These are phyloP conservation scores for Panurus biarmicus DNA, from an alignment of 2,113 vertebrate species.

Conservation along the genomic window DNA sequence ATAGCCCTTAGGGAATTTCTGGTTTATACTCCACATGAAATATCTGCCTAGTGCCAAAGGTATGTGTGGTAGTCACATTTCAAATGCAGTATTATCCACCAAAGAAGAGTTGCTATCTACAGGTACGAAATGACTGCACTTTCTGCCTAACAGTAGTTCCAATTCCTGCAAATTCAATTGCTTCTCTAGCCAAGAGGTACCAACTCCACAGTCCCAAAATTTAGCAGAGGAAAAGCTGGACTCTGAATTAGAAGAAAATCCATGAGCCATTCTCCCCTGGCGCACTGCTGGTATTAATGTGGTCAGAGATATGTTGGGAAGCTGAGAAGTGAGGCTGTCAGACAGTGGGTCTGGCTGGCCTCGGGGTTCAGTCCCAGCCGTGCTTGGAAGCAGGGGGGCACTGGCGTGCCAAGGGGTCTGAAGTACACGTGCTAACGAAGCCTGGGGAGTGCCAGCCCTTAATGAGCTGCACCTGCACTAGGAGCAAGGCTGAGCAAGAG, in stretches of 20 bases:
- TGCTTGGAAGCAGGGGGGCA: accelerated
- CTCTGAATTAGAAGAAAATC: not conserved
- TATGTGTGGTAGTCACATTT: not conserved
- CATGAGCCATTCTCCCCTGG: not conserved
- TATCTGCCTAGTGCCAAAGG: not conserved
- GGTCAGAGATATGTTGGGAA: not conserved
- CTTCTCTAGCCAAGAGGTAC: not conserved
- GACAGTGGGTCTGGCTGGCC: not conserved
- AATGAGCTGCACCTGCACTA: not conserved
- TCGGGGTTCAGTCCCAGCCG: not conserved
- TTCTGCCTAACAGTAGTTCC: not conserved
- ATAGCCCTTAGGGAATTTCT: not conserved
- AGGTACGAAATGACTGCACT: not conserved
- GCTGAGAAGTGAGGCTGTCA: not conserved
- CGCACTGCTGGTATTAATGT: not conserved
- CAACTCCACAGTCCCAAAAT: not conserved
- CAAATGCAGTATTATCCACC: not conserved
- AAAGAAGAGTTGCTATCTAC: not conserved
- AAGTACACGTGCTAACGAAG: accelerated
- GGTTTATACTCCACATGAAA: not conserved
- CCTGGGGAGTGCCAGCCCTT: not conserved
- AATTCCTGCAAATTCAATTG: not conserved
- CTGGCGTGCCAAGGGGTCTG: not conserved
- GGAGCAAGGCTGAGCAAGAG: not conserved
- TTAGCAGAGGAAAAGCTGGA: not conserved